Conservation (phyloP, 1,140 invertebrate species). For the Ceratitis capitata region DNA sequence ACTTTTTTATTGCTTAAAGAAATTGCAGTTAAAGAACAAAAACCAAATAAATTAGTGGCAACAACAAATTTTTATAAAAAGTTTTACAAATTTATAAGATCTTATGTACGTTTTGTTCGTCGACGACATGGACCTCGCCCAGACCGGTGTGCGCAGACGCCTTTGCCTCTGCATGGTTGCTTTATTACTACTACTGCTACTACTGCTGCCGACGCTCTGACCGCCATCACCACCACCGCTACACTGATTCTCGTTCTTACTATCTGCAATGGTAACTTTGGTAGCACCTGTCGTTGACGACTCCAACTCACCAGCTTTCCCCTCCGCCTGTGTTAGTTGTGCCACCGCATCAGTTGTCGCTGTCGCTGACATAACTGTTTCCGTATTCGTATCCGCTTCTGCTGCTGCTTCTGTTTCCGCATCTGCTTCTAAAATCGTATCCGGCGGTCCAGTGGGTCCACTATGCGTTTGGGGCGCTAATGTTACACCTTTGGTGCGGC, state of each 20-base stretch:
- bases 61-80: slow-evolving; percentile 4
- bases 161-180: slow-evolving; percentile 66
- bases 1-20: not conserved
- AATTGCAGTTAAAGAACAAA: slow-evolving; percentile 38
- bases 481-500: slow-evolving; percentile 57
- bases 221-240: not conserved
- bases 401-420: slow-evolving; percentile 19
- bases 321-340: not conserved
- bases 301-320: slow-evolving; percentile 4
- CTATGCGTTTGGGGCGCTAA: slow-evolving; percentile 57
- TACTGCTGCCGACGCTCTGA: slow-evolving; percentile 48
- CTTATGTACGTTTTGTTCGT: slow-evolving; percentile 63
- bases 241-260: slow-evolving; percentile 30
- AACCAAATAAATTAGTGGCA: slow-evolving; percentile 38
- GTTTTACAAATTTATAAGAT: slow-evolving; percentile 14
- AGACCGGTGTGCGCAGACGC: slow-evolving; percentile 78
- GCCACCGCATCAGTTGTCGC: not conserved
- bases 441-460: slow-evolving; percentile 58
- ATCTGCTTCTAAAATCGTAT: slow-evolving; percentile 30
- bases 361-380: slow-evolving; percentile 38
- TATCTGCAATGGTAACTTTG: not conserved
- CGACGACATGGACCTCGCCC: slow-evolving; percentile 73
- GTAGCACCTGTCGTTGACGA: slow-evolving; percentile 40
- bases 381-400: slow-evolving; percentile 20
- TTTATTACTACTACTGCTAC: slow-evolving; percentile 64